Evolutionary conservation across 2,888 invertebrate species (phyloP), one percentile per base, ranked within the genome.

Genomic region (Leptopilina myrica): DNA sequence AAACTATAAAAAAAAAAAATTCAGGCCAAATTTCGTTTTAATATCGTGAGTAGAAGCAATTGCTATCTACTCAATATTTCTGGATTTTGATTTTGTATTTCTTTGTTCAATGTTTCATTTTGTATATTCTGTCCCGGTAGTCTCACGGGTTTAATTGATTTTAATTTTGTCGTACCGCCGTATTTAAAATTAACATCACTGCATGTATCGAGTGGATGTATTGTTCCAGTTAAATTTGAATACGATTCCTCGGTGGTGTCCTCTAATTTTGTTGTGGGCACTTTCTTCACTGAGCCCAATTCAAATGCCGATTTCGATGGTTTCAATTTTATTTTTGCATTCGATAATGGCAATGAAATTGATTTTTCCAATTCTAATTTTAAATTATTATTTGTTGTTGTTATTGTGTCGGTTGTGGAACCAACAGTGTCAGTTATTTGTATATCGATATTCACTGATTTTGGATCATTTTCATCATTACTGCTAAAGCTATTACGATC

Each of bases 121-220:
- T 86, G 87, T 11, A 83, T 86, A 66, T 83, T 86, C 11, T 85
- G 86, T 15, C 56, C 53, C 33, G 73, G 56, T 6, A 73, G 76
- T 15, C 90, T 86, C 33, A 93, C 85, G 12, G 95, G 94, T 82
- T 95, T 93, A 43, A 96, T 94, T 77, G 95, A 95, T 89, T 96
- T 96, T 80, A 97, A 91, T 89, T 97, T 96, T 0, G 96, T 96
- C 0, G 96, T 96, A 7, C 96, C 96, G 86, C 96, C 96, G 88
- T 95, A 97, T 82, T 95, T 95, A 67, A 97, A 96, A 87, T 95
- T 95, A 0, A 96, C 96, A 88, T 96, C 97, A 80, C 91, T 91
- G 78, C 95, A 95, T 87, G 95, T 95, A 84, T 96, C 96, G 5
- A 97, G 88, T 0, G 97, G 97, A 92, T 96, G 97, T 43, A 92